phyloP scores from a whole-genome alignment of 2,113 vertebrate species.

The Rhagologus leucostigma region DNA sequence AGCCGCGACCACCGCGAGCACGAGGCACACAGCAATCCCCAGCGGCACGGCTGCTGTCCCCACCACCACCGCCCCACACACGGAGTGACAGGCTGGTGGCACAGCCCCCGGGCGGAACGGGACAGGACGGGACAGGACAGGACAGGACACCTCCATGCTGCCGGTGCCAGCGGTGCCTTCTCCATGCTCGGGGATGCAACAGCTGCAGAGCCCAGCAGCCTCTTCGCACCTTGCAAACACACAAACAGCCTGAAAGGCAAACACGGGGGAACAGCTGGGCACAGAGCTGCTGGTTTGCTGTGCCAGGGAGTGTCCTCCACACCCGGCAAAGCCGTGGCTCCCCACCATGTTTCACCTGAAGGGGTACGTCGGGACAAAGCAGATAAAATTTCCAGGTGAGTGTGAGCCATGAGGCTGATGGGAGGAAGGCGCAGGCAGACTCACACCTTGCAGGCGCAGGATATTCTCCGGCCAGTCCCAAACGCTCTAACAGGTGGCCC shows the following conservation, averaged over 20 bases:
- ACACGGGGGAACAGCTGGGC: not conserved
- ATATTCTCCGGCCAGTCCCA: not conserved
- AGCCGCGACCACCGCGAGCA: accelerated
- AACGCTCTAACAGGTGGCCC: not conserved
- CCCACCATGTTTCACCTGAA: accelerated
- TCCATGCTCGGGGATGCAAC: accelerated
- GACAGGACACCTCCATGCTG: accelerated
- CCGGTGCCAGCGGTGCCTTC: not conserved
- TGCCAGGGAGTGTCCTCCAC: not conserved
- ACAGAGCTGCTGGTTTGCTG: not conserved
- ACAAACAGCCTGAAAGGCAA: not conserved
- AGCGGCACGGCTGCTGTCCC: accelerated
- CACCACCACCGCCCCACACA: not conserved
- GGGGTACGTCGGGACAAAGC: accelerated
- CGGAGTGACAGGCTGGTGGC: not conserved
- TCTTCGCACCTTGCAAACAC: not conserved
- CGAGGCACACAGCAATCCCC: not conserved
- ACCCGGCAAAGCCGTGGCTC: not conserved
- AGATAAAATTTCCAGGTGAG: not conserved
- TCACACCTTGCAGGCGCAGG: not conserved
- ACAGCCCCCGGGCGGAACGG: not conserved
- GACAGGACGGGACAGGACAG: not conserved
- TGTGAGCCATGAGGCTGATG: accelerated
- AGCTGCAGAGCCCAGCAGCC: not conserved
- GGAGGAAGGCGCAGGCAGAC: not conserved